phyloP scores from a whole-genome alignment of 1,140 invertebrate genomes.

The Orius insidiosus region DNA sequence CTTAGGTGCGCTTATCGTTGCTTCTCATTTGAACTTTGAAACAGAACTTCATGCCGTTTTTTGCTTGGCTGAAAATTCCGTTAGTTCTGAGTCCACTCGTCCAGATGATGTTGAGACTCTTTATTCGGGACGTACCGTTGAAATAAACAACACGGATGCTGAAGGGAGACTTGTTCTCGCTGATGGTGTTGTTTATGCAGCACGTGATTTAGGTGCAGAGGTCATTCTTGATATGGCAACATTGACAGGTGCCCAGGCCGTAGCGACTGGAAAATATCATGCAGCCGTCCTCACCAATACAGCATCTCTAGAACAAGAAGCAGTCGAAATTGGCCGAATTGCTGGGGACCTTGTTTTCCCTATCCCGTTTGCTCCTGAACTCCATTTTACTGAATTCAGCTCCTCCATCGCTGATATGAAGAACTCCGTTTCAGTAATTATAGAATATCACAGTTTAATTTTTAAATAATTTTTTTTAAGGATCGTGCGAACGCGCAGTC shows the following conservation, averaged over 20 bases:
- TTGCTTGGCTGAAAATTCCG: slow-evolving; percentile 78
- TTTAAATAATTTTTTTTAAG: slow-evolving; percentile 29
- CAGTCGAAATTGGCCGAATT: slow-evolving; percentile 38
- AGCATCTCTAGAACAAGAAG: slow-evolving; percentile 44
- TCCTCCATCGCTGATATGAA: slow-evolving; percentile 85
- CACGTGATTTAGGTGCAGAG: slow-evolving; percentile 58
- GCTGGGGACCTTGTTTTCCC: slow-evolving; percentile 70
- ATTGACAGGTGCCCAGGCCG: slow-evolving; percentile 71
- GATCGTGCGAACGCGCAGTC: slow-evolving; percentile 68
- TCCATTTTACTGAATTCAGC: slow-evolving; percentile 74
- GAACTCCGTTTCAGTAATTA: slow-evolving; percentile 60
- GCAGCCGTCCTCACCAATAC: slow-evolving; percentile 60
- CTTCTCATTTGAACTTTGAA: slow-evolving; percentile 34
- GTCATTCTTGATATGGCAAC: slow-evolving; percentile 83
- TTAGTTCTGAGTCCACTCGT: slow-evolving; percentile 57
- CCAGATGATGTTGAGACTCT: slow-evolving; percentile 79
- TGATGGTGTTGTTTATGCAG: slow-evolving; percentile 65
- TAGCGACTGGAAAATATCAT: slow-evolving; percentile 74
- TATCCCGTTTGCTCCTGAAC: slow-evolving; percentile 68
- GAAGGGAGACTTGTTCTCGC: slow-evolving; percentile 72
- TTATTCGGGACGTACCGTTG: slow-evolving; percentile 77
- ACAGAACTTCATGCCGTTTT: slow-evolving; percentile 67
- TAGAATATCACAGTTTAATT: neutral
- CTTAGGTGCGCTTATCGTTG: slow-evolving; percentile 61
- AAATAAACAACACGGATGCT: slow-evolving; percentile 88